These are phyloP conservation scores for Silurus meridionalis DNA, from an alignment of 2,113 vertebrate species.

Conservation along the genomic window DNA sequence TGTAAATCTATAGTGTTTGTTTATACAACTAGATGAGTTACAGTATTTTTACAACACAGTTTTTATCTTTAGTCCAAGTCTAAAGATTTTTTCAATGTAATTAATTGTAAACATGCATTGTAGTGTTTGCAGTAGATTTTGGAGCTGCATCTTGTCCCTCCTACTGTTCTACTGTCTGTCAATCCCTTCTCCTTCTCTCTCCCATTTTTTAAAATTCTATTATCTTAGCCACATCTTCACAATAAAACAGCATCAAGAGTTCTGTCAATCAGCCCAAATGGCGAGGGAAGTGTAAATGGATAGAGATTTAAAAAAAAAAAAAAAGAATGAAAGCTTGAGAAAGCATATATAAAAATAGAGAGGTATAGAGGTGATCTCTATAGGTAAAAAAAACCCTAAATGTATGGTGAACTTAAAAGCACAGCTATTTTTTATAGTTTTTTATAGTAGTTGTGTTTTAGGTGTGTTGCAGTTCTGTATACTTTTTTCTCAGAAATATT, in stretches of 20 bases:
- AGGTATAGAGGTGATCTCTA: neutral
- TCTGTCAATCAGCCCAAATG: constrained; percentile 37
- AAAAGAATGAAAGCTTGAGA: neutral
- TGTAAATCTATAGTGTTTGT: no score
- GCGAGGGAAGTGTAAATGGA: constrained; percentile 18
- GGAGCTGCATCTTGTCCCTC: neutral
- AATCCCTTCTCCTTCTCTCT: neutral
- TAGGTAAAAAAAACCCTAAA: neutral
- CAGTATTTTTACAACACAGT: neutral
- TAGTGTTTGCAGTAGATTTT: neutral
- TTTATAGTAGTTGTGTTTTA: neutral
- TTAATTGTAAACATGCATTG: neutral
- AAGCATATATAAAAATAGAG: neutral
- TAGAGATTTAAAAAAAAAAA: constrained; percentile 24
- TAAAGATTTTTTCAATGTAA: neutral
- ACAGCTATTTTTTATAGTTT: no score
- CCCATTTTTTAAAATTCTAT: neutral
- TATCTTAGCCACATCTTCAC: neutral
- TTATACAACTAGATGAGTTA: neutral
- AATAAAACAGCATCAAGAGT: constrained; percentile 4
- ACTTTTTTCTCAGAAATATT: neutral
- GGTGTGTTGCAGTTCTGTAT: neutral
- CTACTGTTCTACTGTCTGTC: neutral
- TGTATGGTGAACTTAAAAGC: constrained; percentile 21
- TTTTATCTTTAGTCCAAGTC: neutral